A percentile compares a stretch with the other conserved stretches of the same genome.
phyloP scores from a whole-genome alignment of 2,797 vertebrate species.

The Gymnoscopelus braueri region DNA sequence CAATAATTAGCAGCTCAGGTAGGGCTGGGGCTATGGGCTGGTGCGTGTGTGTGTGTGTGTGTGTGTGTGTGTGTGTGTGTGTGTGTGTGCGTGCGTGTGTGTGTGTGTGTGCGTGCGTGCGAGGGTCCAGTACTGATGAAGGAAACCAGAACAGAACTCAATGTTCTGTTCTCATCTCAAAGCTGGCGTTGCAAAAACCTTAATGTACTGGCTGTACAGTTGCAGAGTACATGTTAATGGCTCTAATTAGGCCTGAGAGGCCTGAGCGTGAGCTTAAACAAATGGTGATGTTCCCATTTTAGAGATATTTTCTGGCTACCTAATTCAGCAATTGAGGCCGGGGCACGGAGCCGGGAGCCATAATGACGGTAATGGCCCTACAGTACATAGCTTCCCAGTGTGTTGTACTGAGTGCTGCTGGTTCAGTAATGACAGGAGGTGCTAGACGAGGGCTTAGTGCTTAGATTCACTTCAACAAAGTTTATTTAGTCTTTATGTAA shows the following conservation, averaged over 20 bases:
- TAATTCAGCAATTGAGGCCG: slow-evolving; percentile 10
- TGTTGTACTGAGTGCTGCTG: background rate
- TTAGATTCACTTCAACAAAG: too few species aligned
- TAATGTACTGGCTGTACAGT: background rate
- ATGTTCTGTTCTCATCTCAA: background rate
- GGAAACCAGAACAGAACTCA: background rate
- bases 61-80: too few species aligned
- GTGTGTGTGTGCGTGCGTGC: too few species aligned
- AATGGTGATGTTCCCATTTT: slow-evolving; percentile 7
- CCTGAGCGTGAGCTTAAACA: slow-evolving; percentile 2
- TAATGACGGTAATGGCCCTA: slow-evolving; percentile 32
- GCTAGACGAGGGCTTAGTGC: too few species aligned
- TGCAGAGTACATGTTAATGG: background rate
- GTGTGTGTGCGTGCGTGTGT: too few species aligned
- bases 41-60: background rate
- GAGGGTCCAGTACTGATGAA: background rate
- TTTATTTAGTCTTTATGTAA: too few species aligned
- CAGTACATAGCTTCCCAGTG: slow-evolving; percentile 23
- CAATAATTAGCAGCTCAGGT: slow-evolving; percentile 32
- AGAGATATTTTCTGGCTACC: slow-evolving; percentile 17
- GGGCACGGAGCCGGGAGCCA: slow-evolving; percentile 11
- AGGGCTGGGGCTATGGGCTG: background rate
- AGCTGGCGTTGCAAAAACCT: background rate
- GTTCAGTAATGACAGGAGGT: too few species aligned
- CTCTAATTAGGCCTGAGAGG: background rate